Percentiles rank a stretch among this genome's conserved stretches.
Evolutionary conservation across 2,797 vertebrate species (phyloP).

Genomic region (Decapterus maruadsi): DNA sequence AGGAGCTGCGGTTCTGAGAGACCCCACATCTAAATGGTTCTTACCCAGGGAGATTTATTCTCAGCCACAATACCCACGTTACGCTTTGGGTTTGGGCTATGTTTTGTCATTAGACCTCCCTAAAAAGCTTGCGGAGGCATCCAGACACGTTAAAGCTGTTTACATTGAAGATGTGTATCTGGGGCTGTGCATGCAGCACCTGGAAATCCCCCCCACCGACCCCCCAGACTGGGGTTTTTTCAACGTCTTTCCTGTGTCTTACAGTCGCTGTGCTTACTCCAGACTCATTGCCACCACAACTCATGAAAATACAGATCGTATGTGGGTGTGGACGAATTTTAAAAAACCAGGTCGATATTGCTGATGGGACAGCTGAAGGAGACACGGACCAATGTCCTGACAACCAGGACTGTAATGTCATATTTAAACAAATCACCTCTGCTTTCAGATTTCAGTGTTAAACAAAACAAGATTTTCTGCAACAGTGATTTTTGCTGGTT

Average conservation of each 20-base stretch:
- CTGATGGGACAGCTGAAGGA: slow-evolving; percentile 8
- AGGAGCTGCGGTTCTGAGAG: background rate
- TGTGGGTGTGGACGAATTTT: slow-evolving; percentile 74
- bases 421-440: too few species aligned
- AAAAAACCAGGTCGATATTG: slow-evolving; percentile 34
- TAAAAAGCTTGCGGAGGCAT: slow-evolving; percentile 54
- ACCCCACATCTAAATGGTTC: slow-evolving; percentile 67
- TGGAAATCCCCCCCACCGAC: slow-evolving; percentile 38
- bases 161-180: slow-evolving; percentile 86
- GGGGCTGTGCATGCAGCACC: slow-evolving; percentile 77
- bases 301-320: accelerated
- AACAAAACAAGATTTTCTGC: too few species aligned
- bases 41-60: slow-evolving; percentile 63
- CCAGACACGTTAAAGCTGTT: slow-evolving; percentile 66
- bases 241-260: accelerated
- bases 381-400: too few species aligned
- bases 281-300: slow-evolving; percentile 58
- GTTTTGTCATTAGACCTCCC: slow-evolving; percentile 78
- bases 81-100: slow-evolving; percentile 82
- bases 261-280: slow-evolving; percentile 66
- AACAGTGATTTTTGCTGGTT: background rate
- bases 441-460: too few species aligned
- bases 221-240: slow-evolving; percentile 39
- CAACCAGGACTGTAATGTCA: background rate
- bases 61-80: slow-evolving; percentile 51